These are phyloP conservation scores for Actias luna DNA, from an alignment of 2,888 invertebrate species.

Conservation along the genomic window DNA sequence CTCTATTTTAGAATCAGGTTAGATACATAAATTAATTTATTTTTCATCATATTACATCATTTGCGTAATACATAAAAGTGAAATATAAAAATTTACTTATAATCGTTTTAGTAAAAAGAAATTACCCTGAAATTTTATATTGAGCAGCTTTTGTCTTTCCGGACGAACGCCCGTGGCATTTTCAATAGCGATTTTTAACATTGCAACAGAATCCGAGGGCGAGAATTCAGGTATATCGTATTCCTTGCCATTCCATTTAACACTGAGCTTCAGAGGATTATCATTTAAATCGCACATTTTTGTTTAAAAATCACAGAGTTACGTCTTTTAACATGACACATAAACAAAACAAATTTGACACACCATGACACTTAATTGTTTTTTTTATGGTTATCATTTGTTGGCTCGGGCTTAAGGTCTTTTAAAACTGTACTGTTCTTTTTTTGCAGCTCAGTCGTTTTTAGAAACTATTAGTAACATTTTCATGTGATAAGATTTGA, in stretches of 20 bases:
- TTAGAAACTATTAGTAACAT: too few relatives aligned
- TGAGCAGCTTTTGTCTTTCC: constrained; percentile 96
- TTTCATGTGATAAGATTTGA: too few relatives aligned
- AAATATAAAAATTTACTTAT: not conserved
- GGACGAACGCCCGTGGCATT: constrained; percentile 94
- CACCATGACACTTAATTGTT: not conserved
- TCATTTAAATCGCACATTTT: constrained; percentile 77
- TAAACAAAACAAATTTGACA: constrained; percentile 57
- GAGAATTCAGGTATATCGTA: constrained; percentile 88
- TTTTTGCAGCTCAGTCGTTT: too few relatives aligned
- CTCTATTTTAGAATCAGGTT: too few relatives aligned
- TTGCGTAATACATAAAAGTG: not conserved
- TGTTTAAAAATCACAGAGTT: constrained; percentile 38
- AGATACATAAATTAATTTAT: not conserved
- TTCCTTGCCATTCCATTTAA: constrained; percentile 97
- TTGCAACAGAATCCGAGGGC: constrained; percentile 89
- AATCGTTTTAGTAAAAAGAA: constrained; percentile 26
- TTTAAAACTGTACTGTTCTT: not conserved
- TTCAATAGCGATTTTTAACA: constrained; percentile 92
- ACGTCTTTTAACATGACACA: constrained; percentile 56
- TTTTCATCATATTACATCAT: not conserved
- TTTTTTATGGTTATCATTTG: not conserved
- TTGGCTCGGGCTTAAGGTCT: not conserved
- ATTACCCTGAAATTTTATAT: constrained; percentile 94
- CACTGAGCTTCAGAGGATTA: constrained; percentile 81